Evolutionary conservation across 2,888 invertebrate species (phyloP), one percentile per base, ranked within the genome.

Genomic region (Drosophila peninsularis): DNA sequence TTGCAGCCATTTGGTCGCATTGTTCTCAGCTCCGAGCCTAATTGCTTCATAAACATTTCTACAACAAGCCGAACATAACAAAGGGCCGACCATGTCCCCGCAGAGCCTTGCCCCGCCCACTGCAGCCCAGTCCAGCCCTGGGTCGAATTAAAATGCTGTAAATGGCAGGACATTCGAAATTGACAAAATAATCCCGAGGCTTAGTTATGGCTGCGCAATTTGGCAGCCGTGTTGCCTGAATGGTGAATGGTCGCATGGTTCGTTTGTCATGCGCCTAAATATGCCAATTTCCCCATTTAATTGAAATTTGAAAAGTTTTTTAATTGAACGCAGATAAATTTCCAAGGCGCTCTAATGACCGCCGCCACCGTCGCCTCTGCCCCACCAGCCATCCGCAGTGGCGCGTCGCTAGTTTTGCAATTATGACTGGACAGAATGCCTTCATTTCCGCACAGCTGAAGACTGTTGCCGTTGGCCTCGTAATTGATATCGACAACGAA

Each of bases 31-130:
- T 81, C 72, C 63, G 78, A 77, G 78, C 84, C 90, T 90, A 90
- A 90, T 90, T 90, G 90, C 89, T 90, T 82, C 89, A 89, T 82
- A 89, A 90, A 89, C 90, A 89, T 89, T 85, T 81, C 86, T 80
- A 78, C 76, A 86, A 76, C 80, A 72, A 72, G 71, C 71, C 37
- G 70, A 72, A 68, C 72, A 69, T 64, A 78, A 85, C 82, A 82
- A 87, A 76, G 62, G 72, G 56, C 52, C 54, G n/a, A n/a, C 56
- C 71, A 27, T 17, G 44, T 52, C 37, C 13, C 30, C 19, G 32
- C 49, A 27, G n/a, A 5, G 5, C 5, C 7, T 44, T 3, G 11
- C 36, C 32, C 21, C 9, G 11, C 13, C 9, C 36, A 9, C 21
- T 3, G 19, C 36, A 27, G 45, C 11, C 41, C 62, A 27, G 37